Evolutionary conservation across 2,888 invertebrate genomes (phyloP).

Genomic region (Melipona bicolor): DNA sequence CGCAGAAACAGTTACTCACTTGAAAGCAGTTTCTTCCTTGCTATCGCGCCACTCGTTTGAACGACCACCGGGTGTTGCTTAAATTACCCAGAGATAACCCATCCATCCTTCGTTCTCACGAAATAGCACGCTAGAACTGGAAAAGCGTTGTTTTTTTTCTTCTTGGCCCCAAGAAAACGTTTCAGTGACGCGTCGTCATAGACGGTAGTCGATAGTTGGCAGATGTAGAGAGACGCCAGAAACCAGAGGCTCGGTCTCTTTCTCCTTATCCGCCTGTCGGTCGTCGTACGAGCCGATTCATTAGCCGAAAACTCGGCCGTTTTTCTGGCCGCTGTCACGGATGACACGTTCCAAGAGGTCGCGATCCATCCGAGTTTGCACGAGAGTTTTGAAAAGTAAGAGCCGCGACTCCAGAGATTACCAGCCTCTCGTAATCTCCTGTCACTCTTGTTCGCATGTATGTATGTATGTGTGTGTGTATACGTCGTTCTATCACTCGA

Average conservation of each 20-base stretch:
- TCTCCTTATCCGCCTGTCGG: neutral
- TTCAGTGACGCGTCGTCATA: neutral
- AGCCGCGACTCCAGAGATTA: slow-evolving; percentile 32
- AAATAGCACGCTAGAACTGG: slow-evolving; percentile 19
- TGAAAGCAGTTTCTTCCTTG: neutral
- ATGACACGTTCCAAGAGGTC: slow-evolving; percentile 71
- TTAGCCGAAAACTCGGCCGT: slow-evolving; percentile 62
- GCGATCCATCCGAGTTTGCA: slow-evolving; percentile 64
- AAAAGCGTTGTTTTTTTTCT: slow-evolving; percentile 3
- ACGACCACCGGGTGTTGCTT: neutral
- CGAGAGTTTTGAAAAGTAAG: slow-evolving; percentile 63
- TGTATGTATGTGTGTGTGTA: no score
- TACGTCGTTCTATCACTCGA: neutral
- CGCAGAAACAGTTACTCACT: neutral
- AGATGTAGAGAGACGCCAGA: neutral
- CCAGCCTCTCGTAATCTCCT: slow-evolving; percentile 25
- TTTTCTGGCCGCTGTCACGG: slow-evolving; percentile 66
- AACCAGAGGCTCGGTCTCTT: neutral
- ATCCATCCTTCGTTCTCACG: neutral
- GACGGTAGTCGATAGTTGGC: neutral
- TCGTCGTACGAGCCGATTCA: slow-evolving; percentile 54
- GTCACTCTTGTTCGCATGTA: neutral
- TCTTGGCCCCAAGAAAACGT: slow-evolving; percentile 24
- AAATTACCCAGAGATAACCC: neutral
- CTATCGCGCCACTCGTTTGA: neutral